A percentile compares a stretch with the other conserved stretches of the same genome.
Evolutionary conservation across 2,888 invertebrate species (phyloP).

Genomic region (Lasioglossum zephyrum): DNA sequence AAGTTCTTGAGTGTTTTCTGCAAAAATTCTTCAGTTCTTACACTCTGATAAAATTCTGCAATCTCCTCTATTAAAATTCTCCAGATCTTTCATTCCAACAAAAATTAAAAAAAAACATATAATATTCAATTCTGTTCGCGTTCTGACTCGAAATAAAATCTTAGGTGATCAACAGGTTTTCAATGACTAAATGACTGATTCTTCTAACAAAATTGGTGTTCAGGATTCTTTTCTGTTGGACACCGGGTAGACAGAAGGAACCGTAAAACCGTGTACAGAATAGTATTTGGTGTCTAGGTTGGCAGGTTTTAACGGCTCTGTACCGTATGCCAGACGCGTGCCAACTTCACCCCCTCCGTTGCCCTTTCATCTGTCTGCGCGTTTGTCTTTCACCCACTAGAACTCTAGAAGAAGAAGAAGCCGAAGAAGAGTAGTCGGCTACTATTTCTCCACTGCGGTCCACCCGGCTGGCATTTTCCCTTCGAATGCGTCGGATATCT

Average conservation of each 20-base stretch:
- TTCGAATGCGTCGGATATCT: slow-evolving; percentile 44
- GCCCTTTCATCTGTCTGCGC: slow-evolving; percentile 47
- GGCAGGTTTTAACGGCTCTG: slow-evolving; percentile 72
- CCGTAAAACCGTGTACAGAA: slow-evolving; percentile 70
- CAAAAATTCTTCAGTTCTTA: too few species aligned
- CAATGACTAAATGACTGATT: neutral
- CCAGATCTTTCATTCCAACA: neutral
- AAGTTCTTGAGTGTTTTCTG: too few species aligned
- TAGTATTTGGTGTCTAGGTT: slow-evolving; percentile 72
- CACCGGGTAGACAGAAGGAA: slow-evolving; percentile 60
- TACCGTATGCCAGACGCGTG: slow-evolving; percentile 80
- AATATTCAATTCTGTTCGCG: neutral
- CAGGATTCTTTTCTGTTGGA: slow-evolving; percentile 61
- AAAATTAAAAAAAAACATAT: neutral
- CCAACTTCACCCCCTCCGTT: slow-evolving; percentile 71
- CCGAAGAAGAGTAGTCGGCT: slow-evolving; percentile 39
- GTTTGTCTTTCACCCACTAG: slow-evolving; percentile 44
- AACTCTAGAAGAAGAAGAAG: slow-evolving; percentile 43
- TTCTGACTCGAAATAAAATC: neutral
- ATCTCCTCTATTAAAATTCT: neutral
- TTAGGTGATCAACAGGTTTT: neutral
- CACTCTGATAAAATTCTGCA: too few species aligned
- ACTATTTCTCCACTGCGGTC: slow-evolving; percentile 54
- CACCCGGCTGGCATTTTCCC: slow-evolving; percentile 28
- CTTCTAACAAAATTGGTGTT: slow-evolving; percentile 40